Evolutionary conservation across 2,113 vertebrate species (phyloP), one percentile per base, ranked within the genome.

Genomic region (Mola mola): DNA sequence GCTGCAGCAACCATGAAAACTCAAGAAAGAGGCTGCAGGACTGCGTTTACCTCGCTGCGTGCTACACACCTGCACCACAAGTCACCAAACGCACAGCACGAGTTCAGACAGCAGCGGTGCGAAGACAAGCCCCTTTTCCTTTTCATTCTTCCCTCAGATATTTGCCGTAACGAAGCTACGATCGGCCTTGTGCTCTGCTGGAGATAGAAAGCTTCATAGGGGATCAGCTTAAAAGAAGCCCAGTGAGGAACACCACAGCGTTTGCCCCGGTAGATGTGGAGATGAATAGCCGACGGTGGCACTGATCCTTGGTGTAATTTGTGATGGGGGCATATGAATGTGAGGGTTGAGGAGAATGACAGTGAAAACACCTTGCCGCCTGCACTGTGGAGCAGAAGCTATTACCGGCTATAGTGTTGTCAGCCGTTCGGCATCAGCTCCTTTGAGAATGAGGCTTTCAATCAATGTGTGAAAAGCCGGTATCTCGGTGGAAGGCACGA

Each of bases 401-500:
- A 80, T 78, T 75, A 81, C 62, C 61, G 71, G 37, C 53, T 69
- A 34, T 59, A 69, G 66, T 69, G 71, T 59, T 81, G 78, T 81
- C 75, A 73, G 69, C 70, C 64, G 34, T 66, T 78, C 55, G 41
- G 79, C 82, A 78, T 78, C 68, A 40, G 70, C 69, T 80, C 71
- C 81, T 82, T 72, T 66, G 79, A 88, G 76, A 83, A 72, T 64
- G 68, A 74, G 84, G 72, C 63, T 78, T 87, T 85, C 84, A 89
- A 88, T 88, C 82, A 90, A 82, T 80, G 82, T 76, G 64, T 56
- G 72, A 86, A 88, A 79, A 83, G 79, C 58, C 69, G 50, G 78
- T 46, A 71, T 83, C 75, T 72, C 66, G 26, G 50, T 12, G 66
- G 62, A 60, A 61, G 72, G 78, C 75, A 78, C 50, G 73, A 69